Evolutionary conservation across 2,113 vertebrate species (phyloP).

Genomic region (Picathartes gymnocephalus): DNA sequence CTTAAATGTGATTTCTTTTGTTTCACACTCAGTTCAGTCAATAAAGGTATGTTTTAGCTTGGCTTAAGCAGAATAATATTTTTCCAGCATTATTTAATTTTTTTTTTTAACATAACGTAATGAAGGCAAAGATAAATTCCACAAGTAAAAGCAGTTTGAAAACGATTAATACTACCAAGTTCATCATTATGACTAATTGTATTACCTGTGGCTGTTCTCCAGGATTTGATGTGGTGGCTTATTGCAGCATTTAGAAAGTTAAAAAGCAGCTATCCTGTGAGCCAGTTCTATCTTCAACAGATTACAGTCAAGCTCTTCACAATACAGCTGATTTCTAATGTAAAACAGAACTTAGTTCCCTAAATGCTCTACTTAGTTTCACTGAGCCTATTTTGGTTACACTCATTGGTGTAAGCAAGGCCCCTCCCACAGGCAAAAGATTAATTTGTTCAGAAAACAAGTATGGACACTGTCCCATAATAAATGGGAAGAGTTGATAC

Average conservation of each 20-base stretch:
- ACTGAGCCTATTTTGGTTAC: neutral
- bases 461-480: neutral
- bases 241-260: neutral
- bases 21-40: constrained; percentile 66
- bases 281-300: neutral
- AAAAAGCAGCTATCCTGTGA: neutral
- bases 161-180: neutral
- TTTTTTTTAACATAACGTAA: neutral
- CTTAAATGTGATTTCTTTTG: constrained; percentile 79
- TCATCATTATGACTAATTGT: neutral
- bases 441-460: neutral
- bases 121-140: neutral
- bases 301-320: neutral
- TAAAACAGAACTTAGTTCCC: neutral
- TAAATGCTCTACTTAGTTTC: neutral
- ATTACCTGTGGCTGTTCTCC: neutral
- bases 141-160: neutral
- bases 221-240: neutral
- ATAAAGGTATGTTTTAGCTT: constrained; percentile 76
- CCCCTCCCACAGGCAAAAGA: neutral
- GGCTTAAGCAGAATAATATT: neutral
- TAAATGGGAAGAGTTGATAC: neutral
- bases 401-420: neutral
- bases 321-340: neutral
- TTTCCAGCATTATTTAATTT: neutral